Evolutionary conservation across 2,113 vertebrate species (phyloP).

Genomic region (Ginglymostoma cirratum): DNA sequence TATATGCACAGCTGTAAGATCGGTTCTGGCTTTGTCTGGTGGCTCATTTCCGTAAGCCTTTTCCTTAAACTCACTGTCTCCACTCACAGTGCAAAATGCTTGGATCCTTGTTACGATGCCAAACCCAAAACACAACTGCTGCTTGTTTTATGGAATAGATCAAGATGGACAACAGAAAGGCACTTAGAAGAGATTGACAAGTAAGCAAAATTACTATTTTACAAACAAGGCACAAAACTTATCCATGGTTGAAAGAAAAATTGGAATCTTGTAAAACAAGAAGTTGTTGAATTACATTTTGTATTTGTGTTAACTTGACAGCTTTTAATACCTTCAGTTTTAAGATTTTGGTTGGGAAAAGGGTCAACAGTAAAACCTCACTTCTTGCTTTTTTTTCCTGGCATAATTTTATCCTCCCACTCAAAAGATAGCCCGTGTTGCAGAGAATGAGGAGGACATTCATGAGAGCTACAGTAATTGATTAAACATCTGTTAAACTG

Average conservation of each 20-base stretch:
- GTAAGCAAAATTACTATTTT: slow-evolving; percentile 21
- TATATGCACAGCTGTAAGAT: slow-evolving; percentile 59
- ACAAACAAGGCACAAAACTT: background rate
- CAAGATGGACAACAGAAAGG: background rate
- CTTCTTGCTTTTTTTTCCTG: background rate
- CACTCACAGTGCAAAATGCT: background rate
- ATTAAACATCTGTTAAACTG: slow-evolving; percentile 62
- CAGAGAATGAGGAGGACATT: slow-evolving; percentile 39
- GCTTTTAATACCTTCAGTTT: background rate
- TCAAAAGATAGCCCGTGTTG: background rate
- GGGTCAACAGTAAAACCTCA: background rate
- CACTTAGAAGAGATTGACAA: background rate
- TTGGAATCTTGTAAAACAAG: background rate
- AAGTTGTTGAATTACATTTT: background rate
- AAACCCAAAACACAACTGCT: background rate
- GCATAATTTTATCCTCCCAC: background rate
- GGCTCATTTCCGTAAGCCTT: background rate
- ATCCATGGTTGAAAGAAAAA: background rate
- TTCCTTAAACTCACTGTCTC: background rate
- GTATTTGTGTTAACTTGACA: background rate
- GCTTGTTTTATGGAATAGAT: background rate
- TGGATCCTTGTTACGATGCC: background rate
- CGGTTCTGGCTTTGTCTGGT: slow-evolving; percentile 38
- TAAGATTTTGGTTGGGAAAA: background rate
- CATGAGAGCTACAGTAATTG: slow-evolving; percentile 53